Evolutionary conservation across 2,888 invertebrate genomes (phyloP).

Genomic region (Drosophila suboccidentalis): DNA sequence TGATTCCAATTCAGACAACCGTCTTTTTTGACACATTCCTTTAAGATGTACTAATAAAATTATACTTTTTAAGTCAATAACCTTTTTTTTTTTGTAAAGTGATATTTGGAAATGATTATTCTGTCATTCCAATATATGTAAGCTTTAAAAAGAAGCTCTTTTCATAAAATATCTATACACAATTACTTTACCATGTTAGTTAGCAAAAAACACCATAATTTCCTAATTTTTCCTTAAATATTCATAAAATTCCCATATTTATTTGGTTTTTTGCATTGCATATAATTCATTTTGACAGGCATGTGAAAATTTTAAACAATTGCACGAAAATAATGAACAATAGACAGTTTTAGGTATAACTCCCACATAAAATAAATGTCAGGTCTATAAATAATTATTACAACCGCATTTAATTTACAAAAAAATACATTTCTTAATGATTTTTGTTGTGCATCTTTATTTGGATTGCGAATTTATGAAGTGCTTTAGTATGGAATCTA

Average conservation of each 20-base stretch:
- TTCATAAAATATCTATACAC: no score
- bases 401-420: constrained; percentile 1
- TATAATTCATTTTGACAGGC: constrained; percentile 61
- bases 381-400: constrained; percentile 10
- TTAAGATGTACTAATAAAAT: constrained; percentile 16
- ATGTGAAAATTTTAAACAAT: constrained; percentile 66
- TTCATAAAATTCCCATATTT: constrained; percentile 46
- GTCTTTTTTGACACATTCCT: constrained; percentile 55
- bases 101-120: no score
- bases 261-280: constrained; percentile 39
- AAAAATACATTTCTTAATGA: constrained; percentile 2
- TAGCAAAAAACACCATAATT: constrained; percentile 7
- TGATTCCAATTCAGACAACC: constrained; percentile 29
- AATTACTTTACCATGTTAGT: neutral
- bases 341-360: constrained; percentile 11
- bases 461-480: constrained; percentile 10
- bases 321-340: constrained; percentile 49
- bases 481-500: neutral
- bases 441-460: neutral
- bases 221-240: constrained; percentile 12
- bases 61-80: constrained; percentile 9
- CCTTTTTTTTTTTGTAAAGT: neutral
- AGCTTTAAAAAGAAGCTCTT: no score
- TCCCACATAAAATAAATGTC: constrained; percentile 41
- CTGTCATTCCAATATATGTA: no score